Conservation (phyloP, 2,888 invertebrate genomes). For the Melitaea athalia region DNA sequence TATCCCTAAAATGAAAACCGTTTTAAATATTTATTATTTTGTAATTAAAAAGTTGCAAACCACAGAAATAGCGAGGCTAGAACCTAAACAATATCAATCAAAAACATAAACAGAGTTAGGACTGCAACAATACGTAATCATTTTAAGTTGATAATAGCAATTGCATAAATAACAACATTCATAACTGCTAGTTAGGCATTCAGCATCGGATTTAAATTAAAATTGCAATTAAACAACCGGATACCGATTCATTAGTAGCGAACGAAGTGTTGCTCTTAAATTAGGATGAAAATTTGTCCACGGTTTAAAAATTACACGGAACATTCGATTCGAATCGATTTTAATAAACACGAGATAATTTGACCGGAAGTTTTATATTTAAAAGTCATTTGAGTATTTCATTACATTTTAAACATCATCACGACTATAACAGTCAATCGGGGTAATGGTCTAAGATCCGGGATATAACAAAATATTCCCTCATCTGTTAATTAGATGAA, state of each 20-base stretch:
- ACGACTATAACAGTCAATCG: too few relatives aligned
- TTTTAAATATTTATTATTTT: neutral
- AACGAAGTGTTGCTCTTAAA: conserved; percentile 37
- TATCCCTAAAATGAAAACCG: too few relatives aligned
- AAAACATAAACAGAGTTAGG: conserved; percentile 16
- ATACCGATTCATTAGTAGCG: conserved; percentile 54
- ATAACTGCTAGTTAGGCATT: conserved; percentile 64
- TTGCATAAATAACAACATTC: conserved; percentile 67
- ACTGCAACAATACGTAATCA: conserved; percentile 58
- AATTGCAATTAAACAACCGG: conserved; percentile 57
- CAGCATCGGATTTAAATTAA: conserved; percentile 68
- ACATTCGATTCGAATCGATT: conserved; percentile 1
- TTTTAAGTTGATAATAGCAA: conserved; percentile 61
- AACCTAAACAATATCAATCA: neutral
- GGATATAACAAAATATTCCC: too few relatives aligned
- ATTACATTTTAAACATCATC: neutral
- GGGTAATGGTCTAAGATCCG: too few relatives aligned
- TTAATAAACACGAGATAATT: neutral
- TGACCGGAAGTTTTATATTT: neutral
- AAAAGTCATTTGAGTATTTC: neutral
- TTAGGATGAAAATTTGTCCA: conserved; percentile 23
- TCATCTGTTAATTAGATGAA: too few relatives aligned
- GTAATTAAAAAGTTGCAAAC: neutral
- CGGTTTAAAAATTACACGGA: conserved; percentile 10
- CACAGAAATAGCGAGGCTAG: neutral